Evolutionary conservation across 2,797 vertebrate genomes (phyloP), one percentile per base, ranked within the genome.

Genomic region (Bryconaethiops microstoma): DNA sequence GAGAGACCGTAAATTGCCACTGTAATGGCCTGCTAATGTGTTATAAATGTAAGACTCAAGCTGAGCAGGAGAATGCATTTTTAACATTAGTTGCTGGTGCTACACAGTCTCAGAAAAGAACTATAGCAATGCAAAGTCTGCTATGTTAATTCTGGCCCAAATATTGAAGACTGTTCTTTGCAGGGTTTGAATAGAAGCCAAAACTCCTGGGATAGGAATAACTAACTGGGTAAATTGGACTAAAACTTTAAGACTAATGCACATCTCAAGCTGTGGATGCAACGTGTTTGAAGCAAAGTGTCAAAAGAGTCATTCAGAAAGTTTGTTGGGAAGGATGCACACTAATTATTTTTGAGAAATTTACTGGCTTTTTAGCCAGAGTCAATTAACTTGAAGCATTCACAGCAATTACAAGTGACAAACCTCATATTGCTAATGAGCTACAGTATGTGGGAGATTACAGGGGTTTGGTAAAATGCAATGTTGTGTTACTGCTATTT

Each of bases 111-210:
- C 4, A 16, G 16, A 55, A 55, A 55, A 17, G 19, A 19, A 17
- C 17, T 55, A 6, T 55, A 55, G n/a, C 16, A 55, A n/a, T n/a
- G n/a, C n/a, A n/a, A n/a, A n/a, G n/a, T n/a, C n/a, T n/a, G n/a
- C n/a, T n/a, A n/a, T n/a, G n/a, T n/a, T n/a, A n/a, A n/a, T n/a
- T n/a, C n/a, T n/a, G n/a, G n/a, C n/a, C n/a, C n/a, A n/a, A n/a
- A n/a, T n/a, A n/a, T n/a, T n/a, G n/a, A n/a, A n/a, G n/a, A n/a
- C n/a, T 42, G 40, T 55, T 13, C 17, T 55, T 55, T 55, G 54
- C 63, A 65, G 29, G 63, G 23, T 62, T 62, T 62, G 23, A 62
- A 25, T 62, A 62, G n/a, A 21, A 62, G 59, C 14, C 59, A 62
- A 42, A 19, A 65, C 8, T 67, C 17, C 42, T 40, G 16, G 62